phyloP scores from a whole-genome alignment of 2,888 invertebrate genomes.

The Pammene aurita region DNA sequence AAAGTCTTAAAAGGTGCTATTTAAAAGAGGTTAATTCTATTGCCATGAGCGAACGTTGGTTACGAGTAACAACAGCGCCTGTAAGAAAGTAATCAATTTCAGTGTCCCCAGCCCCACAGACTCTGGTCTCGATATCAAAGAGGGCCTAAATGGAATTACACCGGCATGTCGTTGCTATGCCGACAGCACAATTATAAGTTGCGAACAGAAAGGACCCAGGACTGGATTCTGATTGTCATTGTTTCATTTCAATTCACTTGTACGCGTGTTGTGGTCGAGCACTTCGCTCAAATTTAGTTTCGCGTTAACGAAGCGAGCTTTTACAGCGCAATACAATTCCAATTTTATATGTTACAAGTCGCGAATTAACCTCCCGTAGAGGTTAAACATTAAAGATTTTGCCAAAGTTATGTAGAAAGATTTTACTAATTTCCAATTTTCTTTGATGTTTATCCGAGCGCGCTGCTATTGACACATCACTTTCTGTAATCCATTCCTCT shows the following conservation, averaged over 20 bases:
- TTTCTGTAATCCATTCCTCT: too few species aligned
- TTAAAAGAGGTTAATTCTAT: background rate
- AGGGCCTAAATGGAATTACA: slow-evolving; percentile 35
- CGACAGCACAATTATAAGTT: slow-evolving; percentile 29
- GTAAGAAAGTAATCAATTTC: slow-evolving; percentile 34
- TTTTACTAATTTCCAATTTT: too few species aligned
- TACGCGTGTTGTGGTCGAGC: background rate
- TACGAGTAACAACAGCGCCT: slow-evolving; percentile 11
- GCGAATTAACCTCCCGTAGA: background rate
- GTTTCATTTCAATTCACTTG: slow-evolving; percentile 5
- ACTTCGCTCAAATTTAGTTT: background rate
- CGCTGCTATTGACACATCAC: too few species aligned
- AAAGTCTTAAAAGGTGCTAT: background rate
- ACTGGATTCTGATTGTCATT: background rate
- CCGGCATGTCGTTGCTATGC: slow-evolving; percentile 26
- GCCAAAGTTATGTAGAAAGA: too few species aligned
- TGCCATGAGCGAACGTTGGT: background rate
- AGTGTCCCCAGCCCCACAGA: slow-evolving; percentile 24
- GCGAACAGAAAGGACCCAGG: background rate
- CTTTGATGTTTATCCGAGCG: too few species aligned
- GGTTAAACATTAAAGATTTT: background rate
- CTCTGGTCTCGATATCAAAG: slow-evolving; percentile 35
- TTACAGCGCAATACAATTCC: background rate
- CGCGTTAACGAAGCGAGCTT: background rate
- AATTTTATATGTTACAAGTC: background rate